These are phyloP conservation scores for Callinectes sapidus DNA, from an alignment of 2,888 invertebrate species.

Conservation along the genomic window DNA sequence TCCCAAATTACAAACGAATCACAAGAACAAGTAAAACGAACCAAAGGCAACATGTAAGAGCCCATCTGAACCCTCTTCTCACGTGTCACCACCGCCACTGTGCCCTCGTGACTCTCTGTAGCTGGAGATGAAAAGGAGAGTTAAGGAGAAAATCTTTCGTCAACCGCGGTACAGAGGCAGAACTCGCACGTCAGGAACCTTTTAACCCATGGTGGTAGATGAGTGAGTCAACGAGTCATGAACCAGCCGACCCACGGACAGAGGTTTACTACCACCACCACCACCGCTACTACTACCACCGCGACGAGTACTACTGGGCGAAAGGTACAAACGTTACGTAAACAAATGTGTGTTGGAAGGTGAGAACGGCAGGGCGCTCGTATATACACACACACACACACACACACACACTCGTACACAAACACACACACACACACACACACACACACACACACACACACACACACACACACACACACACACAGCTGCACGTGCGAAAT, in stretches of 20 bases:
- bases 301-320: background rate
- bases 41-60: background rate
- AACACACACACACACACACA: conserved; percentile 33
- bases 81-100: background rate
- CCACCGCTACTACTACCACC: background rate
- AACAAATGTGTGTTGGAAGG: conserved; percentile 10
- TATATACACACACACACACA: conserved; percentile 23
- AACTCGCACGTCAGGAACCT: conserved; percentile 22
- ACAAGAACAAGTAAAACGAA: background rate
- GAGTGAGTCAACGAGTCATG: conserved; percentile 30
- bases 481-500: background rate
- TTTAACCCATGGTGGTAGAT: conserved; percentile 32
- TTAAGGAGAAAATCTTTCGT: background rate
- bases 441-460: conserved; percentile 37
- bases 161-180: background rate
- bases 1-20: background rate
- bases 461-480: conserved; percentile 37
- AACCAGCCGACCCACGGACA: conserved; percentile 28
- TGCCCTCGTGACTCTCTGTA: background rate
- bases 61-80: background rate
- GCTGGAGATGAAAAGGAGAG: background rate
- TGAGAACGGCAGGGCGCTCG: background rate
- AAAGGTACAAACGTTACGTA: conserved; percentile 28
- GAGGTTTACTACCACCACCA: background rate
- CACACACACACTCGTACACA: conserved; percentile 26